Conservation (phyloP, 2,797 vertebrate species). For the Dallia pectoralis region DNA sequence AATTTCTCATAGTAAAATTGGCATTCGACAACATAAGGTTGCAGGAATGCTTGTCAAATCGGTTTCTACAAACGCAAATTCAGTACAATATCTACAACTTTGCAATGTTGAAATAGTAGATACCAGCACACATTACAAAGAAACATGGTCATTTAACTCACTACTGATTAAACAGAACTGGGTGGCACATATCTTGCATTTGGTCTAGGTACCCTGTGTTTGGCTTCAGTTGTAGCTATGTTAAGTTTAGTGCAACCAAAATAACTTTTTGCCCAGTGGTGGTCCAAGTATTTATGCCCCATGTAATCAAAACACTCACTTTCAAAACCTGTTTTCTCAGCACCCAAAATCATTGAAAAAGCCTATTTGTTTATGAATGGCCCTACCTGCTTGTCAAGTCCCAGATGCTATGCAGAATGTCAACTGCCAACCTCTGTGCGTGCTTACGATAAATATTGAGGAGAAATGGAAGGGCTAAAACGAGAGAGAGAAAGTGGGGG, state of each 20-base stretch:
- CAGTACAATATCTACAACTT: background rate
- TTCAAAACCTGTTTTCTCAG: conserved; percentile 3
- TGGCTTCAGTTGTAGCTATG: background rate
- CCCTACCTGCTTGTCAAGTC: background rate
- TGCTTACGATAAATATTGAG: background rate
- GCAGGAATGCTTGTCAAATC: too few species aligned
- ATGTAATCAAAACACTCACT: too few species aligned
- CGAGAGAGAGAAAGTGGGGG: background rate
- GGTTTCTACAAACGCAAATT: too few species aligned
- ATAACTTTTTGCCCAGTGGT: background rate
- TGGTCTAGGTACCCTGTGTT: background rate
- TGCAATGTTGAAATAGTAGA: conserved; percentile 24
- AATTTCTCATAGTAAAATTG: too few species aligned
- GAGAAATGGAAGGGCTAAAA: background rate
- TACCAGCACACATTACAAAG: conserved; percentile 3
- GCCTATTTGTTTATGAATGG: background rate
- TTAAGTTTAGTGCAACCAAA: background rate
- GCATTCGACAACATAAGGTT: too few species aligned
- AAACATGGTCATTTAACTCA: conserved; percentile 23
- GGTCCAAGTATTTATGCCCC: too few species aligned
- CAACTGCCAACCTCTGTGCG: background rate
- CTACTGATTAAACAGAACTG: conserved; percentile 4
- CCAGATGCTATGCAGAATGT: background rate
- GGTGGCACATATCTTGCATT: background rate
- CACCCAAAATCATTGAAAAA: conserved; percentile 7